phyloP scores from a whole-genome alignment of 2,113 vertebrate genomes.

The Tetraodon nigroviridis region DNA sequence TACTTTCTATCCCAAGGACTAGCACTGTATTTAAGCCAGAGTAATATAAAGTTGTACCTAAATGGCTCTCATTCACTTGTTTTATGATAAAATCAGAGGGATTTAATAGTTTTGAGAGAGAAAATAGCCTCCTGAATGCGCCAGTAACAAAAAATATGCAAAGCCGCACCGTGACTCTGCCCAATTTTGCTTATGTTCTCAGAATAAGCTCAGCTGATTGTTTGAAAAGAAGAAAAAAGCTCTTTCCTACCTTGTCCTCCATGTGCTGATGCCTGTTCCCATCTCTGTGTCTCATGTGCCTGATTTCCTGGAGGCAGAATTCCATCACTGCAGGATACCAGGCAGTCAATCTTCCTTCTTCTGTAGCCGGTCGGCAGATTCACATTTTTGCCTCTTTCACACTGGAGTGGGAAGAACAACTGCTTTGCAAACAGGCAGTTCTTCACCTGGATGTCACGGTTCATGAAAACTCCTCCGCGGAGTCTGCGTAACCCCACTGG shows the following conservation, averaged over 20 bases:
- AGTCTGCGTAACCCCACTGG: conserved; percentile 53
- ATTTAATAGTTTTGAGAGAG: background rate
- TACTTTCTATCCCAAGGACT: too few species aligned
- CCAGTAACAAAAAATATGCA: too few species aligned
- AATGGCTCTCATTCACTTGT: too few species aligned
- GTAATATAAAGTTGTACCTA: too few species aligned
- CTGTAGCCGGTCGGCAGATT: conserved; percentile 31
- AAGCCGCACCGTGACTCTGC: too few species aligned
- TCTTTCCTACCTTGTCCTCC: background rate
- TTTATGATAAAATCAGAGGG: too few species aligned
- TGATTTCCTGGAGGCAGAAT: conserved; percentile 39
- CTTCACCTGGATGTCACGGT: conserved; percentile 66
- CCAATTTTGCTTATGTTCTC: too few species aligned
- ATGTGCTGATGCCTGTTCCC: conserved; percentile 2
- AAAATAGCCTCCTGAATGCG: background rate
- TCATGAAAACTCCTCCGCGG: conserved; percentile 56
- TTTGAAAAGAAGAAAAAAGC: background rate
- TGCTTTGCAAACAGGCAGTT: conserved; percentile 63
- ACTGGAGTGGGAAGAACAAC: conserved; percentile 58
- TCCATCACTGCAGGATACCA: conserved; percentile 30
- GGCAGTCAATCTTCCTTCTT: conserved; percentile 20
- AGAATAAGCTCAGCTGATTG: too few species aligned
- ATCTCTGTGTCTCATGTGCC: conserved; percentile 5
- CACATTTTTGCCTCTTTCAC: conserved; percentile 31
- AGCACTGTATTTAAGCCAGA: too few species aligned